Conservation (phyloP, 2,888 invertebrate species). For the Spilarctia lutea region DNA sequence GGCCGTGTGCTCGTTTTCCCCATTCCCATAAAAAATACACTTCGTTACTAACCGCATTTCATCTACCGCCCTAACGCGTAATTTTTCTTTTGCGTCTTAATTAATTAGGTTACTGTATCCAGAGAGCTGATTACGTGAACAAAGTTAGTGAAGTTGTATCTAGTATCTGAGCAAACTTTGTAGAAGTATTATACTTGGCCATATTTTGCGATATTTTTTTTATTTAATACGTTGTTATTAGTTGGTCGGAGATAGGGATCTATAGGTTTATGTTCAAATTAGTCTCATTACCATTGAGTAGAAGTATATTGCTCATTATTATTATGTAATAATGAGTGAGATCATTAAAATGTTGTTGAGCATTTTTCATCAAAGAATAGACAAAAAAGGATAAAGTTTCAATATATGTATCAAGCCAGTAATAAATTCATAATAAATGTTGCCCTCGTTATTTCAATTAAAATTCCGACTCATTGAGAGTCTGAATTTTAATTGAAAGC, state of each 20-base stretch:
- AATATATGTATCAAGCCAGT: too few species aligned
- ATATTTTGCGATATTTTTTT: background rate
- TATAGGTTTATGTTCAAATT: background rate
- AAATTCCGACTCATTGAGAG: background rate
- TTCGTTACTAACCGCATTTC: conserved; percentile 10
- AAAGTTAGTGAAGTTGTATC: conserved; percentile 30
- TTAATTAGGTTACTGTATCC: conserved; percentile 35
- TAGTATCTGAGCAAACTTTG: conserved; percentile 27
- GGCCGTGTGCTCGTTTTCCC: background rate
- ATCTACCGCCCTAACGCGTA: conserved; percentile 11
- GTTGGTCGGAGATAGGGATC: background rate
- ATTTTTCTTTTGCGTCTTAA: conserved; percentile 17
- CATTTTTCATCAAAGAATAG: too few species aligned
- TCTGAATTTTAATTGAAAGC: too few species aligned
- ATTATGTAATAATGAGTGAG: too few species aligned
- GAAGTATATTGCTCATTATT: background rate
- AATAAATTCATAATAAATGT: too few species aligned
- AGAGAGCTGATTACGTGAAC: conserved; percentile 34
- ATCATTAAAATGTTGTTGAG: too few species aligned
- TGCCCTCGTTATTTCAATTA: background rate
- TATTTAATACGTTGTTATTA: background rate
- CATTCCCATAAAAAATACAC: background rate
- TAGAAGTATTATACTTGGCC: conserved; percentile 16
- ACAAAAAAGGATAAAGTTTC: too few species aligned
- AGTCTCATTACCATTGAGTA: background rate